Evolutionary conservation across 2,113 vertebrate species (phyloP).

Genomic region (Tapirus terrestris): DNA sequence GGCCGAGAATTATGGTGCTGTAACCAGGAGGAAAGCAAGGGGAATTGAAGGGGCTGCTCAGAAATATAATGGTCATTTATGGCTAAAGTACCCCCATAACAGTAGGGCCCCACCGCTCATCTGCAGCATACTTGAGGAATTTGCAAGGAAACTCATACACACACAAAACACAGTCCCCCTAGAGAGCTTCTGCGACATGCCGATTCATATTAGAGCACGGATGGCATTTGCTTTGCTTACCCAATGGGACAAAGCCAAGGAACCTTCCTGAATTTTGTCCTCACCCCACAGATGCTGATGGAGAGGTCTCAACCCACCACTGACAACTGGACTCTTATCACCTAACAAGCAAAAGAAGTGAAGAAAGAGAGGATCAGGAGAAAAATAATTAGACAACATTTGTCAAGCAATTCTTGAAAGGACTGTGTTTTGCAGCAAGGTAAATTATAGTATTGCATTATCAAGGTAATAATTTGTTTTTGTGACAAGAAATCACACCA

Average conservation of each 20-base stretch:
- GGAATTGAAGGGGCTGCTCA: constrained; percentile 76
- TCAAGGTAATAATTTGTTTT: constrained; percentile 76
- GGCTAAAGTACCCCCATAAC: constrained; percentile 60
- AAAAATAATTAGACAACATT: constrained; percentile 73
- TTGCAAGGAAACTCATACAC: constrained; percentile 17
- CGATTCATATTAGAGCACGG: not conserved
- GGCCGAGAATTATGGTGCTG: constrained; percentile 62
- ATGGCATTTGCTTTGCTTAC: constrained; percentile 17
- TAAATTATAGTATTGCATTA: constrained; percentile 79
- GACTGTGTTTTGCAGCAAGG: constrained; percentile 51
- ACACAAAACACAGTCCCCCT: not conserved
- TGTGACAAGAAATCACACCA: constrained; percentile 79
- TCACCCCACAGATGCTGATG: not conserved
- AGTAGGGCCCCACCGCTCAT: constrained; percentile 36
- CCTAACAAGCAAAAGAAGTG: constrained; percentile 14
- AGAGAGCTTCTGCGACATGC: not conserved
- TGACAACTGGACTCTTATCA: not conserved
- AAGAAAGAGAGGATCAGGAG: not conserved
- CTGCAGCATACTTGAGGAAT: constrained; percentile 49
- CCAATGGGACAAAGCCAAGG: constrained; percentile 6
- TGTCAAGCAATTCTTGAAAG: constrained; percentile 71
- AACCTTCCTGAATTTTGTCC: not conserved
- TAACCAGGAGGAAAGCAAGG: constrained; percentile 58
- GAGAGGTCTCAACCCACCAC: not conserved
- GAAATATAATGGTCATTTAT: constrained; percentile 79